These are phyloP conservation scores for Zosterops lateralis DNA, from an alignment of 2,113 vertebrate species.

Conservation along the genomic window DNA sequence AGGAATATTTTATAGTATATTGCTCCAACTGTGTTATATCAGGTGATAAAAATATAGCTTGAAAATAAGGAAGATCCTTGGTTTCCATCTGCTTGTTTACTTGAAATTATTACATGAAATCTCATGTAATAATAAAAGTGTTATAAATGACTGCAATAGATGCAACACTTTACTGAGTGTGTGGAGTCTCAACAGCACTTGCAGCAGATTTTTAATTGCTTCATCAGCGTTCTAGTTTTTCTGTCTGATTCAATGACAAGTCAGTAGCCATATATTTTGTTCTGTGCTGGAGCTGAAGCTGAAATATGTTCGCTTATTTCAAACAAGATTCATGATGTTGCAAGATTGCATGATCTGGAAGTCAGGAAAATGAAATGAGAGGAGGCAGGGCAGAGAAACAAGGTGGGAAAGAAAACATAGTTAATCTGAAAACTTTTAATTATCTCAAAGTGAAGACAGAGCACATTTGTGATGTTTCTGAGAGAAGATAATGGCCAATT, in stretches of 20 bases:
- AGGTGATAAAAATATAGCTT: not conserved
- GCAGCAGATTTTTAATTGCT: not conserved
- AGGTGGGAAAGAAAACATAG: not conserved
- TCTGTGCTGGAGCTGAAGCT: not conserved
- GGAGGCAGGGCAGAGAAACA: not conserved
- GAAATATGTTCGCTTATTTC: not conserved
- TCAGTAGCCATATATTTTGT: not conserved
- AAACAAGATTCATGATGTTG: not conserved
- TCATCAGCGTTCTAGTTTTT: not conserved
- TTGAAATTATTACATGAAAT: not conserved
- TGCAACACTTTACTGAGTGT: not conserved
- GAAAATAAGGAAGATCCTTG: not conserved
- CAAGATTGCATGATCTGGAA: not conserved
- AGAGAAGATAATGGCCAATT: not conserved
- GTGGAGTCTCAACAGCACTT: not conserved
- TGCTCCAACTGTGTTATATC: not conserved
- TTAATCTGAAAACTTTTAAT: not conserved
- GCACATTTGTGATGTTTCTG: not conserved
- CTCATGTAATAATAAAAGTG: not conserved
- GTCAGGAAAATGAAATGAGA: not conserved
- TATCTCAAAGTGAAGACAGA: not conserved
- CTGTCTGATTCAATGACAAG: not conserved
- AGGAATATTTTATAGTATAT: not conserved
- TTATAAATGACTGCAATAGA: not conserved
- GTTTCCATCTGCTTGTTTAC: not conserved